Evolutionary conservation across 2,888 invertebrate species (phyloP).

Genomic region (Lapara coniferarum): DNA sequence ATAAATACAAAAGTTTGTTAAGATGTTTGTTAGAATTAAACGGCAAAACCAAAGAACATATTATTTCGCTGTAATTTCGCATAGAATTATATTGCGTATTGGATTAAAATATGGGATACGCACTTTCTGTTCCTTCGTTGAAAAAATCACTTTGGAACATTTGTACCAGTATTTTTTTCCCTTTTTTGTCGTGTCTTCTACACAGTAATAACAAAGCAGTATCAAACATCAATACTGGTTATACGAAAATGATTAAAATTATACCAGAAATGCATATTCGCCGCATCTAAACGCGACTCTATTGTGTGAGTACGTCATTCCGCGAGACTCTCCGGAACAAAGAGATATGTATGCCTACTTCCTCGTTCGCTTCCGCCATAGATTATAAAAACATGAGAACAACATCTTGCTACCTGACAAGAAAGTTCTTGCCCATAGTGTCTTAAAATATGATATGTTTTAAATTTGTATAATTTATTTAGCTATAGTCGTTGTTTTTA

Average conservation of each 20-base stretch:
- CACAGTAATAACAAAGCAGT: not conserved
- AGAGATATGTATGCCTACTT: slow-evolving; percentile 48
- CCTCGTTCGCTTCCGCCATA: slow-evolving; percentile 50
- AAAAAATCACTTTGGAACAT: not conserved
- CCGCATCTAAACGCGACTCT: slow-evolving; percentile 38
- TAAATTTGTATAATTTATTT: no score
- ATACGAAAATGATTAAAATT: not conserved
- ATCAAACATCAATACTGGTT: not conserved
- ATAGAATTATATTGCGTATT: no score
- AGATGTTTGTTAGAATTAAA: no score
- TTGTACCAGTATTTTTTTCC: no score
- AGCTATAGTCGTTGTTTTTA: no score
- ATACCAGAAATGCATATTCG: slow-evolving; percentile 43
- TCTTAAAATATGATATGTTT: no score
- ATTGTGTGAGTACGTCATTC: slow-evolving; percentile 44
- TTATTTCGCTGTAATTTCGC: no score
- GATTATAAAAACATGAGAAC: slow-evolving; percentile 37
- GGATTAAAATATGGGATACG: no score
- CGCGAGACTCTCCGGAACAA: slow-evolving; percentile 48
- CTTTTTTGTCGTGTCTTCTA: not conserved
- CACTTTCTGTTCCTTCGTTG: no score
- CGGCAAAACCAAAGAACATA: no score
- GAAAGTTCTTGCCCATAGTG: not conserved
- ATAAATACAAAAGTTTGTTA: no score
- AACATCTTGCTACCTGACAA: slow-evolving; percentile 3